phyloP scores from a whole-genome alignment of 2,113 vertebrate genomes.

The Pelodiscus sinensis region DNA sequence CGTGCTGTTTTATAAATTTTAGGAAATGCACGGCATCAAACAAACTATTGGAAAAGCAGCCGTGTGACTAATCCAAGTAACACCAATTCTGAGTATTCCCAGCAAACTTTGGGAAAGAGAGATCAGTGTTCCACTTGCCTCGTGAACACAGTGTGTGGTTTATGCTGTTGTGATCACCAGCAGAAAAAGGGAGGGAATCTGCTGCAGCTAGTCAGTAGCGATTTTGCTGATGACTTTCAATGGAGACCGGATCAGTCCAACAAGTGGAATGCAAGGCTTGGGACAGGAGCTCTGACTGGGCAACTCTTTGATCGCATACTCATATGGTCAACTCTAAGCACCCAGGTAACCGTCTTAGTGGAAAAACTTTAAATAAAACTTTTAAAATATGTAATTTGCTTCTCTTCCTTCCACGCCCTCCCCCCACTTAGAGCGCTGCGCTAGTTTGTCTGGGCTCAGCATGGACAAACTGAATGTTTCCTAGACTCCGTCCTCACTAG shows the following conservation, averaged over 20 bases:
- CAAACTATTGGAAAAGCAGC: conserved; percentile 18
- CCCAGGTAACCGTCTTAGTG: background rate
- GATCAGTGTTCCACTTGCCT: conserved; percentile 50
- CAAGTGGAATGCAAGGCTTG: background rate
- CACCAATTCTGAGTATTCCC: conserved; percentile 45
- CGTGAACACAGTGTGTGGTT: conserved; percentile 5
- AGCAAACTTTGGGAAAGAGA: conserved; percentile 42
- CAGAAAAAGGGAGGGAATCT: conserved; percentile 7
- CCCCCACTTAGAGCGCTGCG: background rate
- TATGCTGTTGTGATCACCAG: background rate
- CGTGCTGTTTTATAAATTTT: conserved; percentile 35
- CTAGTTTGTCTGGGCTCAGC: background rate
- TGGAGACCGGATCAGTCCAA: background rate
- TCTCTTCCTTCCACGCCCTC: background rate
- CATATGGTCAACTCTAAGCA: background rate
- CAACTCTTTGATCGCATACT: background rate
- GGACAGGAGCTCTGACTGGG: accelerated
- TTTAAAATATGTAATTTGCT: background rate
- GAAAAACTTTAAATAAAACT: background rate
- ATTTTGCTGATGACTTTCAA: background rate
- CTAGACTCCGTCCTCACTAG: background rate
- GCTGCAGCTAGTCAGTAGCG: background rate
- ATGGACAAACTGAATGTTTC: background rate
- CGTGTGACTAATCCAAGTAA: conserved; percentile 56
- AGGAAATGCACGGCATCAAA: conserved; percentile 51